Evolutionary conservation across 92 coral and sea anemone genomes (phyloP).

Genomic region (Siderastrea siderea): DNA sequence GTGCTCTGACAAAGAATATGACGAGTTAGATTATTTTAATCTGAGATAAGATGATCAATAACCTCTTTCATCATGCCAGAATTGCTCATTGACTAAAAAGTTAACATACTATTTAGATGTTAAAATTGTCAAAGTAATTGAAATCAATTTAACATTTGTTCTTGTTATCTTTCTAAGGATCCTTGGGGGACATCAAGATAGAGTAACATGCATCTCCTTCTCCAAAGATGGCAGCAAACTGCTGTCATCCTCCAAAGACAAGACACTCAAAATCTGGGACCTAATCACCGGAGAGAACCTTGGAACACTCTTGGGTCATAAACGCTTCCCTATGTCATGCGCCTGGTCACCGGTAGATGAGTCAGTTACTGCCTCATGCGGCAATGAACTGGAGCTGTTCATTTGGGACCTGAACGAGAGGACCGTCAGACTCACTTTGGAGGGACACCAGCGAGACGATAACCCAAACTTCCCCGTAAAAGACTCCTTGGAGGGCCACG

Average conservation of each 20-base stretch:
- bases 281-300: slow-evolving; percentile 34
- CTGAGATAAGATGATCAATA: too few relatives aligned
- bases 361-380: slow-evolving; percentile 64
- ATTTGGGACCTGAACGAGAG: slow-evolving; percentile 63
- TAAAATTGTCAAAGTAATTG: too few relatives aligned
- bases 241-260: slow-evolving; percentile 61
- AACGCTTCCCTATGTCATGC: slow-evolving; percentile 58
- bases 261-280: slow-evolving; percentile 63
- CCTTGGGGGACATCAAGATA: slow-evolving; percentile 61
- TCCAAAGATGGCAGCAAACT: slow-evolving; percentile 59
- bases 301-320: slow-evolving; percentile 61
- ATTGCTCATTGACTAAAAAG: too few relatives aligned
- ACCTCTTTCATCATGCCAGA: too few relatives aligned
- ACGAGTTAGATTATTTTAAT: too few relatives aligned
- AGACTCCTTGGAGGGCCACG: slow-evolving; percentile 52
- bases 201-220: slow-evolving; percentile 68
- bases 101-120: too few relatives aligned
- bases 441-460: slow-evolving; percentile 69
- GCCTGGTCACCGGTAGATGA: slow-evolving; percentile 70
- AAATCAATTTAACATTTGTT: not conserved
- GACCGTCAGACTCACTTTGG: slow-evolving; percentile 18
- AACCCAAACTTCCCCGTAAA: slow-evolving; percentile 70
- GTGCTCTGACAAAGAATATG: too few relatives aligned
- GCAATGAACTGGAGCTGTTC: slow-evolving; percentile 66
- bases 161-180: slow-evolving; percentile 18